phyloP scores from a whole-genome alignment of 2,113 vertebrate species.

The Coptodon bakossiorum region DNA sequence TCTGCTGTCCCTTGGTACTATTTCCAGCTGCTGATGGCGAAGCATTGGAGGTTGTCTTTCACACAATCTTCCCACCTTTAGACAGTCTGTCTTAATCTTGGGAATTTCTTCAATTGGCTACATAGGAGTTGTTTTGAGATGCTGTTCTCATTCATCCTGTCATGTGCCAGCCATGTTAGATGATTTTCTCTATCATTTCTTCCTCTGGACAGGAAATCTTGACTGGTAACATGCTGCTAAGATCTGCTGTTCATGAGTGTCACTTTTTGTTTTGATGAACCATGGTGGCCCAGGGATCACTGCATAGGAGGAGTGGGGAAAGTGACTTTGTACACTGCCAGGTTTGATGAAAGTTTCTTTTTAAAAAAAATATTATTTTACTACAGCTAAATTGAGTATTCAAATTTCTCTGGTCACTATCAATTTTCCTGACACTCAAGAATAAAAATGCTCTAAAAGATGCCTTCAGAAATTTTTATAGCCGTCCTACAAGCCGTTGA shows the following conservation, averaged over 20 bases:
- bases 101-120: not conserved
- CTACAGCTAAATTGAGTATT: not conserved
- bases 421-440: not conserved
- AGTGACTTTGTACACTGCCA: not conserved
- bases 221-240: not conserved
- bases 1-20: not conserved
- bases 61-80: not conserved
- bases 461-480: not conserved
- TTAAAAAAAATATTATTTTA: fast-evolving
- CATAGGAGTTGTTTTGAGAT: not conserved
- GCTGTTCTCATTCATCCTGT: not conserved
- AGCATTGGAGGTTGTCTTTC: not conserved
- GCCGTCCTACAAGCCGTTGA: not conserved
- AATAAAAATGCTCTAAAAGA: not conserved
- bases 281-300: not conserved
- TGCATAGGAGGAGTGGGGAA: not conserved
- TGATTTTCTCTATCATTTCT: not conserved
- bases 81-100: not conserved
- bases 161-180: too few relatives aligned
- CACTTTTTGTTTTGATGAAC: not conserved
- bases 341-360: not conserved
- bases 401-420: not conserved
- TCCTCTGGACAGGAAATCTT: not conserved
- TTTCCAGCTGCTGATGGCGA: not conserved
- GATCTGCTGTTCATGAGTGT: not conserved